Percentiles rank a stretch among this genome's conserved stretches.
Evolutionary conservation across 2,797 vertebrate species (phyloP).

Genomic region (Aulostomus chinensis): DNA sequence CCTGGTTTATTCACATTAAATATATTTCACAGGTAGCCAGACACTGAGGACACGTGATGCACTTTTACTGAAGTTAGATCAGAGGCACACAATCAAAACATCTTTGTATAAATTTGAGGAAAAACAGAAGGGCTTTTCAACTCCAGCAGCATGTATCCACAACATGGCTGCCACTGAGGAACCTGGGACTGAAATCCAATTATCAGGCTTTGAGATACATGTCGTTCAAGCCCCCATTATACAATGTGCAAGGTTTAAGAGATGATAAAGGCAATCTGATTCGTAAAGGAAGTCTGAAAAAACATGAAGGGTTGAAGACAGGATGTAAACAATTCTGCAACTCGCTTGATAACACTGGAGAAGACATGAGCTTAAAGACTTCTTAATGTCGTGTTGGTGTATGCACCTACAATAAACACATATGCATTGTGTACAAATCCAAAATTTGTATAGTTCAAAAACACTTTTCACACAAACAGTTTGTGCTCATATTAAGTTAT

Average conservation of each 20-base stretch:
- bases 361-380: too few species aligned
- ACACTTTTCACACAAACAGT: not conserved
- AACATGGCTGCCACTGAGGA: constrained; percentile 28
- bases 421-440: not conserved
- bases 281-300: too few species aligned
- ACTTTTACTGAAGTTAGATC: constrained; percentile 13
- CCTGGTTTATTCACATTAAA: too few species aligned
- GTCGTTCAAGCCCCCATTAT: constrained; percentile 6
- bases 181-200: constrained; percentile 29
- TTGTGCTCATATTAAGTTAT: constrained; percentile 54
- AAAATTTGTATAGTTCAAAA: too few species aligned
- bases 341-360: too few species aligned
- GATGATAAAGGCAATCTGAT: not conserved
- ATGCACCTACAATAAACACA: too few species aligned
- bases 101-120: constrained; percentile 14
- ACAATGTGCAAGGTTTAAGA: not conserved
- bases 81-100: constrained; percentile 14
- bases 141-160: constrained; percentile 8
- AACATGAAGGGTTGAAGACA: too few species aligned
- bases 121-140: constrained; percentile 39
- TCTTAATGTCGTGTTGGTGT: too few species aligned
- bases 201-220: constrained; percentile 23
- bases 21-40: too few species aligned
- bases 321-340: too few species aligned
- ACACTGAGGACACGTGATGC: too few species aligned